These are phyloP conservation scores for Natrix natrix DNA, from an alignment of 2,797 vertebrate genomes.

Conservation along the genomic window DNA sequence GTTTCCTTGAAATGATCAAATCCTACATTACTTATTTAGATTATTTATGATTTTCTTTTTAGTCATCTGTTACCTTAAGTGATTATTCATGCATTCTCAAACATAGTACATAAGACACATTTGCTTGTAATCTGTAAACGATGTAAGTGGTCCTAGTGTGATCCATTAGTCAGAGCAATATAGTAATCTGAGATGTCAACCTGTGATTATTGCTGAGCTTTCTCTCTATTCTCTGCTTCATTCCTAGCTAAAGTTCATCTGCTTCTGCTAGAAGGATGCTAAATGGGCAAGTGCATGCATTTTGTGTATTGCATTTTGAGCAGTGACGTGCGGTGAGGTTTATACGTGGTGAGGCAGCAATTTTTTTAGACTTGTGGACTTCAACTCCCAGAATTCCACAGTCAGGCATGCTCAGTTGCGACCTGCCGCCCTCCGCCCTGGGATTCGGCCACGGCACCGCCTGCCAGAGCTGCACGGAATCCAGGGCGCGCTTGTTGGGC, in stretches of 20 bases:
- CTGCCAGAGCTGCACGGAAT: too few relatives aligned
- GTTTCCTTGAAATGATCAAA: background rate
- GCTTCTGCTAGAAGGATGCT: background rate
- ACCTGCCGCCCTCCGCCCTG: too few relatives aligned
- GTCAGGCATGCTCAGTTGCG: too few relatives aligned
- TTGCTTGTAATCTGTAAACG: background rate
- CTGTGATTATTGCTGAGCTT: constrained; percentile 4
- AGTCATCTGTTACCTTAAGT: constrained; percentile 4
- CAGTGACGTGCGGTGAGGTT: too few relatives aligned
- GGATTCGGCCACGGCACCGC: too few relatives aligned
- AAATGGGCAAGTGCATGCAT: background rate
- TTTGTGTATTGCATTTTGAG: background rate
- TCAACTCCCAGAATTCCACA: too few relatives aligned
- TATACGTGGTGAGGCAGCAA: too few relatives aligned
- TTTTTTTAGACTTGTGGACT: too few relatives aligned
- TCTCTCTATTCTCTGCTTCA: background rate
- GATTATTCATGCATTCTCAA: constrained; percentile 13
- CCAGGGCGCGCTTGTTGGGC: too few relatives aligned
- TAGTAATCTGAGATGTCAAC: background rate
- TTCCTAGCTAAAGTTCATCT: background rate
- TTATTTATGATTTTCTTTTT: constrained; percentile 15
- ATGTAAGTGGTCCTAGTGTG: background rate
- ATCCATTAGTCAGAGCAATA: background rate
- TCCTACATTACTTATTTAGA: background rate
- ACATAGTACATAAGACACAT: background rate